phyloP scores from a whole-genome alignment of 2,797 vertebrate species.

The Rhincodon typus region DNA sequence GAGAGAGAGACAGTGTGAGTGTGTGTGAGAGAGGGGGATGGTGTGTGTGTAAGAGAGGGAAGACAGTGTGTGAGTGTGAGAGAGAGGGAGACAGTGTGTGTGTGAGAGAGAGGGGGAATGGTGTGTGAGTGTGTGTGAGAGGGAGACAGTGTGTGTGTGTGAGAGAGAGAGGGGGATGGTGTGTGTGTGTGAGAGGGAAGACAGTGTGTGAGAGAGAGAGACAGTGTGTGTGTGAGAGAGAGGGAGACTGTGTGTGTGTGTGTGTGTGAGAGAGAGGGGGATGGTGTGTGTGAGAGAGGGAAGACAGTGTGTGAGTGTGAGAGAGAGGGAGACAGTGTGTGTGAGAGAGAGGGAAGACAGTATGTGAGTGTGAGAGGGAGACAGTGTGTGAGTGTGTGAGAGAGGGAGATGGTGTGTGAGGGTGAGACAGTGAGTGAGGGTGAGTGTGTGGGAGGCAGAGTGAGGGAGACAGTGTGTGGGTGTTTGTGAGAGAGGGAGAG shows the following conservation, averaged over 20 bases:
- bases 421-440: neutral
- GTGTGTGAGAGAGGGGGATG: no score
- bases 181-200: neutral
- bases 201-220: neutral
- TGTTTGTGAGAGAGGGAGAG: no score
- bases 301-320: neutral
- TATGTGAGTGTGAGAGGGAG: neutral
- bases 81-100: neutral
- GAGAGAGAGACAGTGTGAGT: neutral
- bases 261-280: neutral
- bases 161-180: no score
- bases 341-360: neutral
- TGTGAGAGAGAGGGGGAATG: no score
- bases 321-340: neutral
- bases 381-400: neutral
- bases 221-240: neutral
- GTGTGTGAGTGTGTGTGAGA: neutral
- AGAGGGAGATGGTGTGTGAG: neutral
- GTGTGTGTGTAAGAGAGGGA: neutral
- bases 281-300: neutral
- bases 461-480: neutral
- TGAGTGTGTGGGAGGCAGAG: neutral
- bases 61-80: neutral
- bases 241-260: neutral
- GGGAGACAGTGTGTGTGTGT: no score